Percentiles rank a stretch among this genome's conserved stretches.
phyloP scores from a whole-genome alignment of 2,113 vertebrate species.

The Sakesphorus luctuosus region DNA sequence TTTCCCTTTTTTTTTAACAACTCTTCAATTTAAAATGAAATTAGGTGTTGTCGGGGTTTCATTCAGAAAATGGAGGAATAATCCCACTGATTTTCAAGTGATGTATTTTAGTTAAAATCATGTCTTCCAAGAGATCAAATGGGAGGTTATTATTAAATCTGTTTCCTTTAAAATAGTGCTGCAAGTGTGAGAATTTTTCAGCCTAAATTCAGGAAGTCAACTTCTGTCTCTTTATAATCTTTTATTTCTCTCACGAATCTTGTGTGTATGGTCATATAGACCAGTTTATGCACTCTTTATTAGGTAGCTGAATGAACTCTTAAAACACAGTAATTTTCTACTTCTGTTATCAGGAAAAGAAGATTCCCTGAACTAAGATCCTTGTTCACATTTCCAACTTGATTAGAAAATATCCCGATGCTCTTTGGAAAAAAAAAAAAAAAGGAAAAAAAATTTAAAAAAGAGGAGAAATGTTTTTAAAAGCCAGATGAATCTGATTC shows the following conservation, averaged over 20 bases:
- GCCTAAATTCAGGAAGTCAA: not conserved
- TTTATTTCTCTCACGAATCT: conserved; percentile 11
- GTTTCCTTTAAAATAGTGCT: not conserved
- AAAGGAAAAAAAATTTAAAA: not conserved
- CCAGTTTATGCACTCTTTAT: not conserved
- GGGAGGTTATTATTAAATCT: not conserved
- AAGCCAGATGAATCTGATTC: not conserved
- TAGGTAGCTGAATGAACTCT: not conserved
- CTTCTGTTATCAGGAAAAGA: not conserved
- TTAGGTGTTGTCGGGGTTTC: not conserved
- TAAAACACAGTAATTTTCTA: not conserved
- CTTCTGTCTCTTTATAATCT: not conserved
- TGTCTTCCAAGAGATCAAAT: not conserved
- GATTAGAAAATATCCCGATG: not conserved
- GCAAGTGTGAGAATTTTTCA: not conserved
- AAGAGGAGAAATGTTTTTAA: not conserved
- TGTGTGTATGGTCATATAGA: not conserved
- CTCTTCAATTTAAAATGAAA: conserved; percentile 7
- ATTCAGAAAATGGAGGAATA: conserved; percentile 5
- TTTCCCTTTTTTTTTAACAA: not conserved
- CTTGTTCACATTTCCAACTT: not conserved
- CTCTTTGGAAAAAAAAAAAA: not conserved
- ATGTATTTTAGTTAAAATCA: conserved; percentile 6
- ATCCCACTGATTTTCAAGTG: not conserved
- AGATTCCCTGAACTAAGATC: not conserved